Percentiles rank a stretch among this genome's conserved stretches.
phyloP scores from a whole-genome alignment of 2,113 vertebrate genomes.

The Eupsittula cactorum region DNA sequence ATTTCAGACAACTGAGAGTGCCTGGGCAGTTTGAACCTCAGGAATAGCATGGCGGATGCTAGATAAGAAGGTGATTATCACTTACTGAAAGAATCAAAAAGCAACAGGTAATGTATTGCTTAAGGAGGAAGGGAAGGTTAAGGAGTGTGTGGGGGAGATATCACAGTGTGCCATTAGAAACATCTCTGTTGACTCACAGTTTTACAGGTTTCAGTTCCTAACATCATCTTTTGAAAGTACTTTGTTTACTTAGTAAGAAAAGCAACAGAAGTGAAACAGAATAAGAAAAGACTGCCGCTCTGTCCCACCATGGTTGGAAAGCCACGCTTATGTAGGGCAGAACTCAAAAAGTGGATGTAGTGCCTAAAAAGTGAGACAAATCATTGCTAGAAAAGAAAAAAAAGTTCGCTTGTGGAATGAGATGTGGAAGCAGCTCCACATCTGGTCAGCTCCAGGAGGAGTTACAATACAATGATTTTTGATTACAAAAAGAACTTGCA shows the following conservation, averaged over 20 bases:
- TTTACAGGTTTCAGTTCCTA: background rate
- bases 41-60: background rate
- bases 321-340: background rate
- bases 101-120: background rate
- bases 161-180: background rate
- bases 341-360: background rate
- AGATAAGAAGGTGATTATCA: conserved; percentile 35
- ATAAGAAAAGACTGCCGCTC: background rate
- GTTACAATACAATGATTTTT: background rate
- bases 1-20: conserved; percentile 17
- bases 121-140: background rate
- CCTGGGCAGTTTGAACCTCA: background rate
- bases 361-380: background rate
- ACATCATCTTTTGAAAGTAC: background rate
- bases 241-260: background rate
- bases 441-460: background rate
- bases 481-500: background rate
- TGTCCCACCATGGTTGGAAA: background rate
- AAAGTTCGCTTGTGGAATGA: background rate
- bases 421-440: background rate
- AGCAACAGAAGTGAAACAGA: background rate
- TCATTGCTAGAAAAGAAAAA: background rate
- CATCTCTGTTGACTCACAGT: background rate
- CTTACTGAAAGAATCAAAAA: background rate
- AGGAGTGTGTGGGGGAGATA: background rate